Base-by-base conservation (phyloP, 1,140 invertebrate species). In the Brachionus calyciflorus region DNA sequence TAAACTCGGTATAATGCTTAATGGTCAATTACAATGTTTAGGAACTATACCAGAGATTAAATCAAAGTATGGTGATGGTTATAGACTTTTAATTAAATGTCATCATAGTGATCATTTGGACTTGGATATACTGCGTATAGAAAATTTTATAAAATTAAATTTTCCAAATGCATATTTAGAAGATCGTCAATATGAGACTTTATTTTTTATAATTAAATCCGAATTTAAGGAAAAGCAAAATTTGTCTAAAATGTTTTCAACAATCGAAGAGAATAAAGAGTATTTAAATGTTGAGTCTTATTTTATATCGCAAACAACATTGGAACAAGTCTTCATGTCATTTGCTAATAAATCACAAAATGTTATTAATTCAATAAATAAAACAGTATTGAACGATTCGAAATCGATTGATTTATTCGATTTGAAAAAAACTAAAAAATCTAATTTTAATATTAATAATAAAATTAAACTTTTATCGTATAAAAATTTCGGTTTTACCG, bases 21-120 rank as follows among this genome's bases (percentile, higher is more conserved):
- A 73, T 41, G 69, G 69, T 51, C 69, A 55, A 73, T 85, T 88
- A 78, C 81, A 85, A 46, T 88, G 87, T 78, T 79, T 87, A 19
- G 87, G 87, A 12, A 86, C 83, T 76, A 82, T 83, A 21, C 85
- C 86, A 51, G 86, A 84, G 75, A 81, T 84, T 21, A 85, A 84
- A 79, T 82, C 82, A 77, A 83, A 82, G 75, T 86, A 82, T 80
- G 85, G 85, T 10, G 84, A 86, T 69, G 86, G 85, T 12, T 87
- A 87, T 14, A 19, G 69, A 9, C 24, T 73, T 3, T 21, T 73
- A 0, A 49, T 73, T 10, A 73, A 73, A 73, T 51, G 46, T 21
- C 30, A 73, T 41, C 69, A 73, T n/a, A 73, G 46, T 49, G 69
- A 65, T 44, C 60, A 65, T 2, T 28, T 65, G 2, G 60, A 65